Evolutionary conservation across 2,888 invertebrate species (phyloP).

Genomic region (Lampropteryx suffumata): DNA sequence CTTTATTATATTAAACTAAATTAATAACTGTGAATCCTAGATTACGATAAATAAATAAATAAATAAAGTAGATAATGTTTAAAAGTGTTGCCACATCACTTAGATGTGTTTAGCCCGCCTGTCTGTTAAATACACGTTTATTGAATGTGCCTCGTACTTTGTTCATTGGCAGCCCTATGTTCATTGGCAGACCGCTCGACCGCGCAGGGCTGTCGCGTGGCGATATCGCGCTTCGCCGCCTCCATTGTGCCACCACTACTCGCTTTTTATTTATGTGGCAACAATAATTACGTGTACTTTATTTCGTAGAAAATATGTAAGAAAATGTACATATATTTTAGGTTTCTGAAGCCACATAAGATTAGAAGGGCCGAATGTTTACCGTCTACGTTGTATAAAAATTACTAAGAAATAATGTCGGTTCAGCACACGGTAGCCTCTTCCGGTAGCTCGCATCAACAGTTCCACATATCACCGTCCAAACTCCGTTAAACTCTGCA

Average conservation of each 20-base stretch:
- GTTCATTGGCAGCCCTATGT: constrained; percentile 4
- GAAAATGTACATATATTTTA: background rate
- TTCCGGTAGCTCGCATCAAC: background rate
- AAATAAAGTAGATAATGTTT: too few species aligned
- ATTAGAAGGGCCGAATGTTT: too few species aligned
- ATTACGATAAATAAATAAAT: too few species aligned
- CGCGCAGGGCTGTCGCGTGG: constrained; percentile 44
- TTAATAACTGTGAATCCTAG: too few species aligned
- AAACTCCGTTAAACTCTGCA: constrained; percentile 23
- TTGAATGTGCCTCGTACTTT: background rate
- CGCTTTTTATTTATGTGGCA: constrained; percentile 45
- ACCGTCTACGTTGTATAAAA: too few species aligned
- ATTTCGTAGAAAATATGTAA: constrained; percentile 8
- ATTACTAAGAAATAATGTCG: too few species aligned
- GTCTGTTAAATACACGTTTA: background rate
- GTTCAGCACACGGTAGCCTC: too few species aligned
- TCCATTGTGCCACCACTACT: constrained; percentile 28
- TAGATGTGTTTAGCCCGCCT: too few species aligned
- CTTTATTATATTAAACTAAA: too few species aligned
- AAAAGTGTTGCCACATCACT: too few species aligned
- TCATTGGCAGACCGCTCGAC: constrained; percentile 2
- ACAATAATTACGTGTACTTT: constrained; percentile 31
- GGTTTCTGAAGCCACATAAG: background rate
- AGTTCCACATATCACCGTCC: background rate
- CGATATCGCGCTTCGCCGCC: constrained; percentile 41